phyloP scores from a whole-genome alignment of 2,797 vertebrate species.

The Callimico goeldii region DNA sequence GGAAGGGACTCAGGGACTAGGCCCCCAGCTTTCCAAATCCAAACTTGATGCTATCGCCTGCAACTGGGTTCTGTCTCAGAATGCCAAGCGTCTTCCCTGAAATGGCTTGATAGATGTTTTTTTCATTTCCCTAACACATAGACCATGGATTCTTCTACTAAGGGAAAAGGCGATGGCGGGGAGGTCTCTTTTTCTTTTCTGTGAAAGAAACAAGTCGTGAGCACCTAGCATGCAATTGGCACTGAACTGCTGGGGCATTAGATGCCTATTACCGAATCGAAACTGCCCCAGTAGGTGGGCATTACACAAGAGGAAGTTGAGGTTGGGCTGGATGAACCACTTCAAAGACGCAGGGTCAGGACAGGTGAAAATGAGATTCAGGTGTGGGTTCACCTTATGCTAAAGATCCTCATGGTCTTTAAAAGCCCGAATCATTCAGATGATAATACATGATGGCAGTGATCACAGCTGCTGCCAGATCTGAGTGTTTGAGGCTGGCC shows the following conservation, averaged over 20 bases:
- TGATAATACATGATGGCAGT: neutral
- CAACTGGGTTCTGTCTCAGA: neutral
- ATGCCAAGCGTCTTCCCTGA: accelerated
- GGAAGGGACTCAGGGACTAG: accelerated
- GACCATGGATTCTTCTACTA: neutral
- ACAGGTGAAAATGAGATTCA: neutral
- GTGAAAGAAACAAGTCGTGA: neutral
- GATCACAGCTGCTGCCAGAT: neutral
- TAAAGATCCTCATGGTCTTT: neutral
- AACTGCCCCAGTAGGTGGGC: neutral
- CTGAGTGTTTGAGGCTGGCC: neutral
- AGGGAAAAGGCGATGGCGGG: neutral
- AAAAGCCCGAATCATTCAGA: neutral
- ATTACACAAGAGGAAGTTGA: neutral
- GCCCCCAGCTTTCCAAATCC: neutral
- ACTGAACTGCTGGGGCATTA: neutral
- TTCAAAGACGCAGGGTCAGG: neutral
- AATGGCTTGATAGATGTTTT: too few species aligned
- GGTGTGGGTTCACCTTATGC: neutral
- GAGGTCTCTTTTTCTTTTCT: neutral
- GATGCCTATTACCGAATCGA: accelerated
- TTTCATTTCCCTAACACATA: neutral
- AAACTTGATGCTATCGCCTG: neutral
- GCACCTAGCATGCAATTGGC: neutral
- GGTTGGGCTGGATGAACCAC: accelerated